phyloP scores from a whole-genome alignment of 2,797 vertebrate genomes.

The Gadopsis bispinosus region DNA sequence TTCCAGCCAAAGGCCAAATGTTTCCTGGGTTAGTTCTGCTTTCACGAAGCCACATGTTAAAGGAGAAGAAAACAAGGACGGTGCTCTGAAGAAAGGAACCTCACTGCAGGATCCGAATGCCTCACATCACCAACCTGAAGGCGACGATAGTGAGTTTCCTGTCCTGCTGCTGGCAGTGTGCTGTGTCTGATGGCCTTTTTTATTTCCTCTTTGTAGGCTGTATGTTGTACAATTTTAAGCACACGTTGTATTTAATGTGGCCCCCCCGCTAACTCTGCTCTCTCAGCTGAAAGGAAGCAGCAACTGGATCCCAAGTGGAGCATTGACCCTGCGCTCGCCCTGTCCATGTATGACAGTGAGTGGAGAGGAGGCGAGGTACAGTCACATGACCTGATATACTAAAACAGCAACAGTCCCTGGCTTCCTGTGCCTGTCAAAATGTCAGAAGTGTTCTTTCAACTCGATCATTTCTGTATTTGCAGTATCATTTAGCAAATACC shows the following conservation, averaged over 20 bases:
- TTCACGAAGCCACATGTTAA: slow-evolving; percentile 67
- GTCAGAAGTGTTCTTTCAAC: not conserved
- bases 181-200: not conserved
- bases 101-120: slow-evolving; percentile 72
- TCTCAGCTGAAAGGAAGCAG: slow-evolving; percentile 42
- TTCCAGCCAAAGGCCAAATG: not conserved
- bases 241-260: not conserved
- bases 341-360: slow-evolving; percentile 88
- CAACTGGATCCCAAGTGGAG: slow-evolving; percentile 90
- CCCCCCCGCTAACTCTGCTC: not conserved
- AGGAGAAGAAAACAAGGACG: not conserved
- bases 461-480: not conserved
- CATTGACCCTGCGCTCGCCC: slow-evolving; percentile 89
- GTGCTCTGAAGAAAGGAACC: slow-evolving; percentile 19
- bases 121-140: slow-evolving; percentile 36
- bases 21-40: slow-evolving; percentile 28
- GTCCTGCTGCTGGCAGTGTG: not conserved
- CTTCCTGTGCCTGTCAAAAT: not conserved
- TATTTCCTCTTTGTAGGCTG: not conserved
- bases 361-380: slow-evolving; percentile 59
- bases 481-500: not conserved
- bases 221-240: not conserved
- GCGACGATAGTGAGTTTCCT: slow-evolving; percentile 37
- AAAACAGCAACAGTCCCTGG: too few species aligned
- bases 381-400: not conserved